Base-by-base conservation (phyloP, 2,888 invertebrate species). In the Drosophila meridionalis region DNA sequence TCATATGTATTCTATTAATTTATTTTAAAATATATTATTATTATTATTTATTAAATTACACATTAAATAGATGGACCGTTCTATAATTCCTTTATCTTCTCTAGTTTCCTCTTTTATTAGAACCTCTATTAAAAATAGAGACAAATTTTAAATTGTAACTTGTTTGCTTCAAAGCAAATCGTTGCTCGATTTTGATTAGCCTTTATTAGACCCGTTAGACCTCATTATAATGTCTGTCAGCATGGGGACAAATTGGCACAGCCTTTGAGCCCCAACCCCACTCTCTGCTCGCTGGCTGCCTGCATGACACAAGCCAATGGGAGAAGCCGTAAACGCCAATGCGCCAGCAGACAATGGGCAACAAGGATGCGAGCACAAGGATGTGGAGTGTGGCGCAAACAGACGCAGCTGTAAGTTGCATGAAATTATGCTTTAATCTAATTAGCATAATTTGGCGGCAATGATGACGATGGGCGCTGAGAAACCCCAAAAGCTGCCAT, bases 341-440 rank as follows among this genome's bases (percentile, higher is more conserved):
- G 60, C 47, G 50, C 43, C 63, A 59, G 53, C 30, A 45, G 57
- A 52, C 32, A 67, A 78, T 58, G 32, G 32, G 42, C 57, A 64
- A 68, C 59, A 59, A 64, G 61, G 69, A 60, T 65, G 70, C 57
- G 64, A 47, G 42, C 32, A 69, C 72, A 56, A 58, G 61, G 64
- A 73, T 40, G 47, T 26, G 40, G 59, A 56, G 56, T 20, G 53
- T 68, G 48, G 65, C 50, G 64, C 66, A 34, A 52, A 50, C 61
- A 76, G 78, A 77, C 80, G 52, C 47, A 76, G 66, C 76, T 80
- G 89, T 76, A 85, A 89, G 83, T 83, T 89, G 83, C 82, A 90
- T 85, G 82, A 89, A 90, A 89, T 89, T 89, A 90, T 90, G 80
- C 87, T 90, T 83, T 82, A 90, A 89, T 89, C 89, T 90, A 90